These are phyloP conservation scores for Lithophane socia DNA, from an alignment of 2,888 invertebrate species.

Conservation along the genomic window DNA sequence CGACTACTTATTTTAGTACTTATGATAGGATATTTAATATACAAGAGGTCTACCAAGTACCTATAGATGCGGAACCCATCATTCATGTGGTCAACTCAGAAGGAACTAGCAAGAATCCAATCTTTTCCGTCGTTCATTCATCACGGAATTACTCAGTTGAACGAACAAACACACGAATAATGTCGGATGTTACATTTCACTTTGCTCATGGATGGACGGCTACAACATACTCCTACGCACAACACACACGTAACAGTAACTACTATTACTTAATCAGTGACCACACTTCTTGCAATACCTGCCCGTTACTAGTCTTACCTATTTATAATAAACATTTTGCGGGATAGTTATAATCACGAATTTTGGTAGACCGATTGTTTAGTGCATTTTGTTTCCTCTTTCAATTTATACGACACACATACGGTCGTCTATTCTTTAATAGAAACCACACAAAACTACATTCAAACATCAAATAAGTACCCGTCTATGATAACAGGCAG, in stretches of 20 bases:
- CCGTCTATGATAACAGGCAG: slow-evolving; percentile 29
- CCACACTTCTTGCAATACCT: not conserved
- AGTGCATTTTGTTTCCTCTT: not conserved
- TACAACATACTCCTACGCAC: not conserved
- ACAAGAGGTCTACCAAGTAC: not conserved
- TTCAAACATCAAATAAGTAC: slow-evolving; percentile 5
- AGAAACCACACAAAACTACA: slow-evolving; percentile 11
- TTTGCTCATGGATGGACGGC: not conserved
- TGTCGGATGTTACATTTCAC: slow-evolving; percentile 14
- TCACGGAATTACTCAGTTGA: slow-evolving; percentile 22
- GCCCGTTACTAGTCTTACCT: no score
- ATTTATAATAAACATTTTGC: not conserved
- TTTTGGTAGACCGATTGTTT: not conserved
- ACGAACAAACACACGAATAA: slow-evolving; percentile 36
- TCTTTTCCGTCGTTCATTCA: slow-evolving; percentile 44
- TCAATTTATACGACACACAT: not conserved
- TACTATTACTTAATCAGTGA: not conserved
- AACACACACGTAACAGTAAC: not conserved
- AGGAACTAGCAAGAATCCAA: slow-evolving; percentile 20
- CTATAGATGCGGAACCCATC: not conserved
- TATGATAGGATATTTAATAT: not conserved
- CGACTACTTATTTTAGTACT: slow-evolving; percentile 1
- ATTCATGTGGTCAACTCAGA: slow-evolving; percentile 4
- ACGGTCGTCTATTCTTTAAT: not conserved
- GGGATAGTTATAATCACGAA: not conserved